These are phyloP conservation scores for Psilopsiagon aymara DNA, from an alignment of 2,113 vertebrate species.

Conservation along the genomic window DNA sequence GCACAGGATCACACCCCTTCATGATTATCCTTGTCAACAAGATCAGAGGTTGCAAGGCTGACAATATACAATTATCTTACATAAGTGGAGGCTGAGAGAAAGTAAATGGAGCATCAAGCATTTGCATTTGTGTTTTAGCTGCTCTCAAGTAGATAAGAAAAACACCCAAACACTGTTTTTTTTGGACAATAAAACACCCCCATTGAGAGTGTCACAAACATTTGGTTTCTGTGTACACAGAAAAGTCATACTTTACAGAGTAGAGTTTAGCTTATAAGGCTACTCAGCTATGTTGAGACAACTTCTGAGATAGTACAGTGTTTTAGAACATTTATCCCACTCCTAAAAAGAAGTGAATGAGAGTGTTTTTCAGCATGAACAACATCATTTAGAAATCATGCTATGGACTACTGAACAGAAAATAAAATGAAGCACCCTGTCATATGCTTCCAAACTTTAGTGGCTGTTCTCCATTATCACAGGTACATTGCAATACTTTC, in stretches of 20 bases:
- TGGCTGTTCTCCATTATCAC: neutral
- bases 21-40: neutral
- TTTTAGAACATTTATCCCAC: neutral
- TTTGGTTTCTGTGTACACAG: neutral
- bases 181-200: neutral
- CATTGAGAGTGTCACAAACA: neutral
- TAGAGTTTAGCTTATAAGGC: neutral
- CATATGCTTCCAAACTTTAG: neutral
- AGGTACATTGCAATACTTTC: neutral
- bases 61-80: neutral
- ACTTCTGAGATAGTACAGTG: neutral
- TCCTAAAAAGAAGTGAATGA: neutral
- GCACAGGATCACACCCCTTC: neutral
- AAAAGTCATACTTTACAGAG: neutral
- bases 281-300: neutral
- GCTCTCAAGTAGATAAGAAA: neutral
- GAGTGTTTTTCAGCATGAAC: neutral
- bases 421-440: neutral
- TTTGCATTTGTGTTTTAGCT: neutral
- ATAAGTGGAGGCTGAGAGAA: neutral
- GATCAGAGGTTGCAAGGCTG: neutral
- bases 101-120: neutral
- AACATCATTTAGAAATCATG: neutral
- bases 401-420: neutral
- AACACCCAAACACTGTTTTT: fast-evolving